Percentiles rank a stretch among this genome's conserved stretches.
These are phyloP conservation scores for Porites lutea DNA, from an alignment of 64 coral and sea anemone species.

Conservation along the genomic window DNA sequence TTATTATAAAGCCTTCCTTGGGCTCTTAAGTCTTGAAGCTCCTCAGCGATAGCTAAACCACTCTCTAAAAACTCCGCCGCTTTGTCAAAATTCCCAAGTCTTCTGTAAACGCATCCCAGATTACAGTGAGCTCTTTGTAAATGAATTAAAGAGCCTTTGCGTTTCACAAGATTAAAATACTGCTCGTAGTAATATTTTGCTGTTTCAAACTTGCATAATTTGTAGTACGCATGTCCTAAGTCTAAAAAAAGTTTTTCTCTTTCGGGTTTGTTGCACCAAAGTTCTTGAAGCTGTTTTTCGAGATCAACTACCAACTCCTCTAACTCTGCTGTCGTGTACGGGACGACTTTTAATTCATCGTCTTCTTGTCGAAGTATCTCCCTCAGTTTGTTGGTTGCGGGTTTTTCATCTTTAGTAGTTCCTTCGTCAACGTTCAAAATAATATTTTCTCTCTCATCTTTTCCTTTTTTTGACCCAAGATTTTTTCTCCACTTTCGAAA, in stretches of 20 bases:
- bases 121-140: conserved; percentile 87
- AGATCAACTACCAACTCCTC: conserved; percentile 11
- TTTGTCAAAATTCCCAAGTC: conserved; percentile 70
- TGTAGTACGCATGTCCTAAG: conserved; percentile 66
- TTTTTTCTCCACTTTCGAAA: conserved; percentile 33
- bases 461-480: background rate
- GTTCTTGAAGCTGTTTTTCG: background rate
- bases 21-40: conserved; percentile 43
- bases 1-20: conserved; percentile 81
- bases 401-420: background rate
- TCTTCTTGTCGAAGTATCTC: background rate
- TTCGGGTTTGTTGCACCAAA: conserved; percentile 36
- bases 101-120: conserved; percentile 82
- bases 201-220: conserved; percentile 59
- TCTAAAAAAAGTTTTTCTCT: conserved; percentile 59
- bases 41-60: conserved; percentile 60
- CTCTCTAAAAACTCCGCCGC: conserved; percentile 67
- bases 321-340: background rate
- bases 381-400: background rate
- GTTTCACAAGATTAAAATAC: conserved; percentile 55
- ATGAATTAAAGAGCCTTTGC: conserved; percentile 1
- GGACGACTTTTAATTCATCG: conserved; percentile 6
- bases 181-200: conserved; percentile 69
- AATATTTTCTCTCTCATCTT: background rate
- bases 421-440: background rate